Percentiles rank a stretch among this genome's conserved stretches.
Conservation (phyloP, 2,888 invertebrate genomes). For the Acleris holmiana region DNA sequence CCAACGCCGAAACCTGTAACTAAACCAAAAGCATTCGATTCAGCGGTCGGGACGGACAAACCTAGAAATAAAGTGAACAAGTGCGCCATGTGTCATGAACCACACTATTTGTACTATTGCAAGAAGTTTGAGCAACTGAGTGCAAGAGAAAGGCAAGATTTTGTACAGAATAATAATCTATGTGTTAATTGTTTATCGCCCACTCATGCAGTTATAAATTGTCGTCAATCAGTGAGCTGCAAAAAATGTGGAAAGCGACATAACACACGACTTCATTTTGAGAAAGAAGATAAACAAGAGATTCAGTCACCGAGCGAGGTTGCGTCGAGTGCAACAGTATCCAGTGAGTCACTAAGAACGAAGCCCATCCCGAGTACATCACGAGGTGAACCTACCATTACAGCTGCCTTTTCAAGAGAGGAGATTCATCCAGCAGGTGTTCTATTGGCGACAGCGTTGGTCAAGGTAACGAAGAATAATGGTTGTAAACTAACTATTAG, state of each 20-base stretch:
- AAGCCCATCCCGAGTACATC: slow-evolving; percentile 3
- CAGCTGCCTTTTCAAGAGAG: slow-evolving; percentile 10
- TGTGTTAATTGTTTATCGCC: slow-evolving; percentile 13
- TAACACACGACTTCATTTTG: slow-evolving; percentile 9
- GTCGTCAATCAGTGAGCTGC: slow-evolving; percentile 6
- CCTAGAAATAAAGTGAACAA: neutral
- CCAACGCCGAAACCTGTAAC: slow-evolving; percentile 1
- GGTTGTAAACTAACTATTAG: slow-evolving; percentile 14
- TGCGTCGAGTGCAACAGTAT: neutral
- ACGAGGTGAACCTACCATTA: slow-evolving; percentile 13
- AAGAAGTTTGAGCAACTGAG: slow-evolving; percentile 3
- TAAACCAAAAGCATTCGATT: slow-evolving; percentile 8
- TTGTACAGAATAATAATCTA: slow-evolving; percentile 4
- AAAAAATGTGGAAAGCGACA: slow-evolving; percentile 10
- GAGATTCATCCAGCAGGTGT: slow-evolving; percentile 3
- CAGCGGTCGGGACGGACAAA: neutral
- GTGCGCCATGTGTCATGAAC: slow-evolving; percentile 8
- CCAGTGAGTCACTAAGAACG: neutral
- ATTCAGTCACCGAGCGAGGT: neutral
- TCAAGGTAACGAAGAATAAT: slow-evolving; percentile 9
- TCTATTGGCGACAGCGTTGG: slow-evolving; percentile 2
- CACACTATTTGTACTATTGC: slow-evolving; percentile 6
- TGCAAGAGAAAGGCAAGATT: slow-evolving; percentile 4
- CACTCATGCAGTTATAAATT: slow-evolving; percentile 6
- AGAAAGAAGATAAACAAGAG: neutral